Evolutionary conservation across 2,113 vertebrate genomes (phyloP).

Genomic region (Lamprologus ornatipinnis): DNA sequence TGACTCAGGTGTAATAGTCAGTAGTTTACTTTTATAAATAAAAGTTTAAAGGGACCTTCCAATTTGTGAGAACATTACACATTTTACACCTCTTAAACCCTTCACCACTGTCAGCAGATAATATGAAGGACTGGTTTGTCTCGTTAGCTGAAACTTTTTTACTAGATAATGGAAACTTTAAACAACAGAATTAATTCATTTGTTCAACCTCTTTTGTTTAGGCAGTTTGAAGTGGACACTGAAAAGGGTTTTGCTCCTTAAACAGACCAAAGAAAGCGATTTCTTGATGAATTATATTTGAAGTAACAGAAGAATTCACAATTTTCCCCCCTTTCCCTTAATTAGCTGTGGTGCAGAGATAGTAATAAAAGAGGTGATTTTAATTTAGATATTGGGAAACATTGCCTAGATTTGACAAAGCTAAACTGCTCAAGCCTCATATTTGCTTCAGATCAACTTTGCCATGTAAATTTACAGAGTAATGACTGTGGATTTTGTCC

Average conservation of each 20-base stretch:
- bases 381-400: neutral
- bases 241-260: neutral
- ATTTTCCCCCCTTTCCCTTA: fast-evolving
- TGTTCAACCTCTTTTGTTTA: neutral
- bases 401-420: neutral
- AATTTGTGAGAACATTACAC: neutral
- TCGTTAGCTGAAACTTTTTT: neutral
- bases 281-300: neutral
- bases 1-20: neutral
- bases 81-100: neutral
- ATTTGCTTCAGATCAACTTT: neutral
- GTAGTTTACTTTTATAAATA: neutral
- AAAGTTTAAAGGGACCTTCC: neutral
- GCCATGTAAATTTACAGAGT: neutral
- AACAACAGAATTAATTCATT: neutral
- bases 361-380: neutral
- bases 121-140: neutral
- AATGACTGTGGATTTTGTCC: neutral
- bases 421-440: neutral
- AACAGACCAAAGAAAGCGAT: neutral
- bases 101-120: neutral
- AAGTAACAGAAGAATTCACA: neutral
- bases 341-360: neutral
- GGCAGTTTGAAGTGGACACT: neutral
- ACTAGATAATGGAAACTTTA: neutral